Percentiles rank a stretch among this genome's conserved stretches.
These are phyloP conservation scores for Zaprionus tsacasi DNA, from an alignment of 1,140 invertebrate species.

Conservation along the genomic window DNA sequence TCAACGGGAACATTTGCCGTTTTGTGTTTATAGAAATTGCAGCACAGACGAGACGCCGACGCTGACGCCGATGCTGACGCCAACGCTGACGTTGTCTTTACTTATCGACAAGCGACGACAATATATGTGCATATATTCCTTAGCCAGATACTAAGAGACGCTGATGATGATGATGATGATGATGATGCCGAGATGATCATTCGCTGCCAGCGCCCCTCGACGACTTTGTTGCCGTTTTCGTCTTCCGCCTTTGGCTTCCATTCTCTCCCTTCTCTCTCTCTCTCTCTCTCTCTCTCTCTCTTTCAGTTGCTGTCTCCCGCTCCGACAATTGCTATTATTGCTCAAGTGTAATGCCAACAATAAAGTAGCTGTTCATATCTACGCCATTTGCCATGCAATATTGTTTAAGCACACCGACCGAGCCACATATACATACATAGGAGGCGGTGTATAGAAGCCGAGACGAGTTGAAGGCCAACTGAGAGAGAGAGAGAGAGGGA, in stretches of 20 bases:
- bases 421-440: not conserved
- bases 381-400: constrained; percentile 61
- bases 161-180: constrained; percentile 10
- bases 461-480: not conserved
- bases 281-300: not conserved
- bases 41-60: constrained; percentile 32
- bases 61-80: not conserved
- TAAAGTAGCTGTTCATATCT: constrained; percentile 63
- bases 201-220: constrained; percentile 5
- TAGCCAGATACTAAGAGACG: constrained; percentile 13
- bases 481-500: not conserved
- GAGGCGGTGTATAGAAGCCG: not conserved
- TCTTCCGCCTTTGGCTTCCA: constrained; percentile 1
- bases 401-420: constrained; percentile 46
- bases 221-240: constrained; percentile 9
- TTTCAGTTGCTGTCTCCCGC: constrained; percentile 1
- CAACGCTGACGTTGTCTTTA: constrained; percentile 35
- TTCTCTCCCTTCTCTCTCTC: not conserved
- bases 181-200: constrained; percentile 28
- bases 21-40: constrained; percentile 55
- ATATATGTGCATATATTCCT: constrained; percentile 15
- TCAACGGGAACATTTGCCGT: constrained; percentile 31
- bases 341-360: constrained; percentile 61
- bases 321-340: constrained; percentile 57
- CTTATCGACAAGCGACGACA: constrained; percentile 47